Evolutionary conservation across 1,140 invertebrate genomes (phyloP), one percentile per base, ranked within the genome.

Genomic region (Heliconius himera): DNA sequence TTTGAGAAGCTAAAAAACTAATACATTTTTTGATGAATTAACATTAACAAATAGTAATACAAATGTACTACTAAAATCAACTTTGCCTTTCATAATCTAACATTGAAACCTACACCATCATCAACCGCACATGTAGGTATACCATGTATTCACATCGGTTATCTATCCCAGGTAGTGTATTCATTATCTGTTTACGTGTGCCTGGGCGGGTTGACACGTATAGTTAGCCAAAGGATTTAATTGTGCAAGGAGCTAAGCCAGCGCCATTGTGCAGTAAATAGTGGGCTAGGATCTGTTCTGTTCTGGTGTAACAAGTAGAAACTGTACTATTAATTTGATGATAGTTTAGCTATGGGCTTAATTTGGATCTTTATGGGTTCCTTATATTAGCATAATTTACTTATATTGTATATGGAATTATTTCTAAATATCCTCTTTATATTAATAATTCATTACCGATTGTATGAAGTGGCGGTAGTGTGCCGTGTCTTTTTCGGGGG

Each of bases 141-240:
- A 29, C 56, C 22, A 1, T 26, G 26, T 26, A 56, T 29, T 13
- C 60, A 66, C 60, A 13, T 29, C 22, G 60, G 22, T 29, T 66
- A 66, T 66, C 26, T 26, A 20, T 51, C 22, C 60, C 60, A 13
- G n/a, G 11, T 26, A 26, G 22, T 56, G 22, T 66, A 66, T 66
- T 29, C 60, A 66, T 66, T 66, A 66, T 29, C 60, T 66, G 60
- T 66, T 66, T 66, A 66, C 60, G 16, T 29, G 29, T 29, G 60
- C 26, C 60, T 6, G 22, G 26, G 60, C 26, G 26, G 60, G 22
- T 66, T 66, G 60, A 66, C 60, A 29, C 60, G 60, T 66, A 66
- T 66, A 66, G 60, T 66, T 66, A 66, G 60, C 60, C 26, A 66
- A 66, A 66, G 60, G 60, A 66, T 66, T 66, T 26, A 66, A 66